Evolutionary conservation across 2,888 invertebrate species (phyloP).

Genomic region (Anoncus sp.): DNA sequence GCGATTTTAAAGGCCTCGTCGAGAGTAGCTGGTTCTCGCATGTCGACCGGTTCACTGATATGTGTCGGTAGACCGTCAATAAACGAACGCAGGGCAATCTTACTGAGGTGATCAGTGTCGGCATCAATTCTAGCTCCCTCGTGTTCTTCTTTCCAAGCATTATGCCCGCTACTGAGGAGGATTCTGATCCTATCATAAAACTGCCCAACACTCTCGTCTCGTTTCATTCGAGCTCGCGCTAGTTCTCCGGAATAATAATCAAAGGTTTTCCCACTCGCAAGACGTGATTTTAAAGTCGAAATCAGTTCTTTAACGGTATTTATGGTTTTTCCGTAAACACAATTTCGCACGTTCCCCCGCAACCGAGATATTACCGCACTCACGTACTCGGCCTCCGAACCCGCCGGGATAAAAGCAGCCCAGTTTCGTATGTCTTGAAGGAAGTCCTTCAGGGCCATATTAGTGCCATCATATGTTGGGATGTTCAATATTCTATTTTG

Average conservation of each 20-base stretch:
- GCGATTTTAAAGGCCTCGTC: not conserved
- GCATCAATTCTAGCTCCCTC: no score
- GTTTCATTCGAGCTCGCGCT: not conserved
- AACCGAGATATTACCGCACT: constrained; percentile 7
- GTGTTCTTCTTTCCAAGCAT: not conserved
- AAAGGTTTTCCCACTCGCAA: constrained; percentile 21
- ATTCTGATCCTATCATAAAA: constrained; percentile 14
- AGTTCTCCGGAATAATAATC: constrained; percentile 15
- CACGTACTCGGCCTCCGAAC: not conserved
- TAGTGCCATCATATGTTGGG: constrained; percentile 35
- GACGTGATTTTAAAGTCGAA: constrained; percentile 13
- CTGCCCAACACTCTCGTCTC: not conserved
- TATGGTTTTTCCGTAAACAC: constrained; percentile 20
- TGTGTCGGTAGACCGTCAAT: not conserved
- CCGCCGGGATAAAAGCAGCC: not conserved
- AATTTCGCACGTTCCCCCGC: constrained; percentile 29
- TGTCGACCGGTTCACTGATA: not conserved
- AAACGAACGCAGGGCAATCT: not conserved
- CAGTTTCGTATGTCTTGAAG: constrained; percentile 24
- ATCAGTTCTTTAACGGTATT: constrained; percentile 12
- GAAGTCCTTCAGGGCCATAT: constrained; percentile 13
- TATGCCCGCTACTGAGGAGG: no score
- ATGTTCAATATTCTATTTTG: not conserved
- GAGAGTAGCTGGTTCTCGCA: not conserved
- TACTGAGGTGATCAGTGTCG: not conserved